A percentile compares a stretch with the other conserved stretches of the same genome.
Evolutionary conservation across 2,888 invertebrate species (phyloP).

Genomic region (Melikaiella ostensackeni): DNA sequence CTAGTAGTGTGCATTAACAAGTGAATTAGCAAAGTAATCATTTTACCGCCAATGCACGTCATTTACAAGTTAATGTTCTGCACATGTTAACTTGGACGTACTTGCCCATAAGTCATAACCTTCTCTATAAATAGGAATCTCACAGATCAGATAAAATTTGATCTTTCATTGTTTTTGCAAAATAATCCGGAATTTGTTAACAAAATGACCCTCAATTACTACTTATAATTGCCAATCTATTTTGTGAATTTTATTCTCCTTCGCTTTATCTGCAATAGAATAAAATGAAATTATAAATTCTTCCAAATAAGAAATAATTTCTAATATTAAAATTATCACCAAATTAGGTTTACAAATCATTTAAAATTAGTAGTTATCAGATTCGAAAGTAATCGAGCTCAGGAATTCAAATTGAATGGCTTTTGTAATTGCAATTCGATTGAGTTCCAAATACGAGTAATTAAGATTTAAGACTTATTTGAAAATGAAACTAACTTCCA

Average conservation of each 20-base stretch:
- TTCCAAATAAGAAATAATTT: too few relatives aligned
- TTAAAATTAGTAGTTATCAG: too few relatives aligned
- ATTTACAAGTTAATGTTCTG: slow-evolving; percentile 35
- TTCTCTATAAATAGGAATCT: slow-evolving; percentile 22
- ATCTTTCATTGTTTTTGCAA: neutral
- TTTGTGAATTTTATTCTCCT: neutral
- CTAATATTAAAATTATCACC: too few relatives aligned
- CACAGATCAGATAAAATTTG: neutral
- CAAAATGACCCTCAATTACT: neutral
- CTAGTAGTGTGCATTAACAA: neutral
- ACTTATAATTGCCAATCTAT: neutral
- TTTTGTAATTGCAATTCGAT: too few relatives aligned
- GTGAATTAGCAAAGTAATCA: slow-evolving; percentile 12
- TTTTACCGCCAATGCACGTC: slow-evolving; percentile 23
- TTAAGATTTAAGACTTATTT: too few relatives aligned
- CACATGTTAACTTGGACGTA: slow-evolving; percentile 16
- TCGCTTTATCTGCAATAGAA: neutral
- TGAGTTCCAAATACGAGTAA: too few relatives aligned
- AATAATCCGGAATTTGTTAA: neutral
- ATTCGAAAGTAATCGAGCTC: too few relatives aligned
- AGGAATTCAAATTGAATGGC: too few relatives aligned
- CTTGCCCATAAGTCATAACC: slow-evolving; percentile 21
- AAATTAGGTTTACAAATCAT: too few relatives aligned
- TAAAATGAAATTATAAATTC: neutral
- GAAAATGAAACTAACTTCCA: too few relatives aligned